Base-by-base conservation (phyloP, 2,797 vertebrate genomes). In the Rousettus madagascariensis region DNA sequence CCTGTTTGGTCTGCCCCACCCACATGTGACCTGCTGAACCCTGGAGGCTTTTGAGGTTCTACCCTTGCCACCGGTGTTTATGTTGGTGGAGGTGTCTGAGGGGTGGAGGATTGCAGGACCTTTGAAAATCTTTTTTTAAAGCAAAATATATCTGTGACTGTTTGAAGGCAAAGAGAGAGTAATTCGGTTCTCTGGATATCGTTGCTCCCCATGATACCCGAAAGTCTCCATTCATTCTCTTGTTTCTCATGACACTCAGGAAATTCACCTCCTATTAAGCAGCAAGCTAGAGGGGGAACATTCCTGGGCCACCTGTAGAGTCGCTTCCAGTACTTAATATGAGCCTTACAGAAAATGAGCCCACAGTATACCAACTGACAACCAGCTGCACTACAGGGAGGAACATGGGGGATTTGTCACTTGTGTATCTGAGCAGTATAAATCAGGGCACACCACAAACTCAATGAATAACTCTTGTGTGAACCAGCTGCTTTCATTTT, bases 401-500 rank as follows among this genome's bases (percentile, higher is more conserved):
- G 33, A 38, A 16, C 33, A 22, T 0, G 0, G 41, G 41, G 12
- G 43, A 65, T 85, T 41, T 66, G 49, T 72, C 53, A 24, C 92
- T 83, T 68, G 74, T 28, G 5, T 82, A 69, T 74, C 83, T 66
- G 78, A 95, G 69, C 36, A 65, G 26, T 4, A 66, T 79, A 71
- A 86, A 51, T 49, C 12, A n/a, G 51, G 88, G 41, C 49, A 65
- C 26, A 41, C n/a, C 46, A 74, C 41, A 36, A 74, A 90, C 38
- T 57, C 84, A 59, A 1, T 71, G 68, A 83, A 69, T 80, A 91
- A 79, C 72, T 82, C 68, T 86, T 28, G 59, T 46, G 75, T 51
- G 72, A 93, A 69, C 22, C 79, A 91, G 86, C 55, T 84, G 89
- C 79, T 95, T 82, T 86, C n/a, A 90, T 65, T 95, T 90, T 74